These are phyloP conservation scores for Calameuta idolon DNA, from an alignment of 2,888 invertebrate species.

Conservation along the genomic window DNA sequence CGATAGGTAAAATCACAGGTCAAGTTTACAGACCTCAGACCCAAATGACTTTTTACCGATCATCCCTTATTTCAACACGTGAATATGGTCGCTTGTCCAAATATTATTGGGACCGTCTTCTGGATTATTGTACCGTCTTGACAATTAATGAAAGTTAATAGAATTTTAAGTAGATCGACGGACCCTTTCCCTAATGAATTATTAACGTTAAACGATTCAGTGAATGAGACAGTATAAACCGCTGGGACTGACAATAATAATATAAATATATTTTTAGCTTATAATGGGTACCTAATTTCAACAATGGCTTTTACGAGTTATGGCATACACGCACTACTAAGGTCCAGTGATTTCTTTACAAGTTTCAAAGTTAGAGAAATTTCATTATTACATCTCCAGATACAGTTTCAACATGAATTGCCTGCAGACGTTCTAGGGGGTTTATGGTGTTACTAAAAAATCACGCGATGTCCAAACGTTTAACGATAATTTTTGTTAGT, in stretches of 20 bases:
- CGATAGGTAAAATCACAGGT: not conserved
- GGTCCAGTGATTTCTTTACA: too few species aligned
- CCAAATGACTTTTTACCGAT: not conserved
- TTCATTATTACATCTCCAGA: not conserved
- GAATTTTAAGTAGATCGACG: not conserved
- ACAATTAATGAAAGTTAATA: slow-evolving; percentile 23
- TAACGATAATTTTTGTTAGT: not conserved
- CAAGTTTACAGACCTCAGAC: not conserved
- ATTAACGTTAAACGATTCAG: not conserved
- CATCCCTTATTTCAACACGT: not conserved
- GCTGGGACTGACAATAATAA: not conserved
- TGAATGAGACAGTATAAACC: not conserved
- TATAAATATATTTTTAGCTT: not conserved
- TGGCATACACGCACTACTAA: not conserved
- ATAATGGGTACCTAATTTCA: not conserved
- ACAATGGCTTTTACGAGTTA: not conserved
- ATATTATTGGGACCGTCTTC: slow-evolving; percentile 16
- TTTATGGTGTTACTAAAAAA: not conserved
- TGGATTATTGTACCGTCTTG: not conserved
- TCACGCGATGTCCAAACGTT: not conserved
- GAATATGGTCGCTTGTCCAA: slow-evolving; percentile 18
- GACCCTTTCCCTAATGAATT: not conserved
- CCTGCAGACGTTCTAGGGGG: not conserved
- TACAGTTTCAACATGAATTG: not conserved
- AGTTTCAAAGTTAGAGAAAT: not conserved